phyloP scores from a whole-genome alignment of 2,888 invertebrate species.

The Sycophila texana region DNA sequence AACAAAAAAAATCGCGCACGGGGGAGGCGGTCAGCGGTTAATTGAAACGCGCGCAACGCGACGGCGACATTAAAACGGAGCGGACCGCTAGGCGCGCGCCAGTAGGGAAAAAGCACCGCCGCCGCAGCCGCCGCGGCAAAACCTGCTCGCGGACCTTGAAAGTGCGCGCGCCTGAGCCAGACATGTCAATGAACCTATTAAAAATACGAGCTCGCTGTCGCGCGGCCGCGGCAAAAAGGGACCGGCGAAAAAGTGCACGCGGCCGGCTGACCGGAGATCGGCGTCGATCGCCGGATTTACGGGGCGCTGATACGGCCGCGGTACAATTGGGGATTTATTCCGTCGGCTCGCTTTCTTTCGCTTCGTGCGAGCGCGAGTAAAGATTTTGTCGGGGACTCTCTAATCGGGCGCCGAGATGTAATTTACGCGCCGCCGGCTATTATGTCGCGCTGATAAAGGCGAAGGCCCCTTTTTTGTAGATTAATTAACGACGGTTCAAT shows the following conservation, averaged over 20 bases:
- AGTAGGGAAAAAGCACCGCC: conserved; percentile 1
- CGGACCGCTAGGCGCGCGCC: conserved; percentile 44
- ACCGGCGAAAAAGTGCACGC: no score
- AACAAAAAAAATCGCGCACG: no score
- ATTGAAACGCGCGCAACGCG: conserved; percentile 44
- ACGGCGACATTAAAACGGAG: conserved; percentile 21
- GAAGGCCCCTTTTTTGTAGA: no score
- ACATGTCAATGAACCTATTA: conserved; percentile 69
- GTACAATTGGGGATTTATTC: neutral
- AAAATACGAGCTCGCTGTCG: conserved; percentile 50
- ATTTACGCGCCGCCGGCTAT: no score
- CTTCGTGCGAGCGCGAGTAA: neutral
- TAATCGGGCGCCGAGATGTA: no score
- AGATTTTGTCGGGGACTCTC: no score
- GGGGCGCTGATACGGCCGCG: no score
- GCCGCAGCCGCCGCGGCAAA: conserved; percentile 55
- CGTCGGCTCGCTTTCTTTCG: neutral
- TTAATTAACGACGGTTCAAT: no score
- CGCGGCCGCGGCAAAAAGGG: neutral
- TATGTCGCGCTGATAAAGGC: no score
- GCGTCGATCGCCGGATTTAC: neutral
- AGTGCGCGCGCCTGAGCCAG: conserved; percentile 63
- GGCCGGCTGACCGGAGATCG: no score
- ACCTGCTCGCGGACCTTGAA: conserved; percentile 69
- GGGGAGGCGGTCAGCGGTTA: conserved; percentile 9